phyloP scores from a whole-genome alignment of 2,113 vertebrate genomes.

The Elephas maximus region DNA sequence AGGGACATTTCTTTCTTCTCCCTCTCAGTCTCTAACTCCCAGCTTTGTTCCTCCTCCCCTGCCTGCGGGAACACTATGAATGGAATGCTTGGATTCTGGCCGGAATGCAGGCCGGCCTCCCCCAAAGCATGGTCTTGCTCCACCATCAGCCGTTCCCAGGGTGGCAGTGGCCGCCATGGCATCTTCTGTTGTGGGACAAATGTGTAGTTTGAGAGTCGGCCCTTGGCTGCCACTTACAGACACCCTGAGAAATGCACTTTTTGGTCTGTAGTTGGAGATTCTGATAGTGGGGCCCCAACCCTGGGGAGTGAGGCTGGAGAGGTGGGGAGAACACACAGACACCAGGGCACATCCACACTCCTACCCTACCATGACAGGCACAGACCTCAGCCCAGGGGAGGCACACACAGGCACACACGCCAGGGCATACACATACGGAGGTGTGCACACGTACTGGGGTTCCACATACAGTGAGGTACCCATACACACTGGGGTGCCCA shows the following conservation, averaged over 20 bases:
- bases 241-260: background rate
- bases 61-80: constrained; percentile 70
- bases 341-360: background rate
- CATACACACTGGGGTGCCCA: background rate
- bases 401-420: too few species aligned
- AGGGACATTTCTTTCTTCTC: constrained; percentile 30
- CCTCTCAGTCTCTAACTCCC: background rate
- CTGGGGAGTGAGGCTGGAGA: background rate
- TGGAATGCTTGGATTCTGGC: constrained; percentile 78
- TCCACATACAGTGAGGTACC: rapidly evolving
- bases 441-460: background rate
- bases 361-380: background rate
- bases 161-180: background rate
- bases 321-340: background rate
- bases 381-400: background rate
- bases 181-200: background rate
- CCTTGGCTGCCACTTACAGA: background rate
- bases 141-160: background rate
- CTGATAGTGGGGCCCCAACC: background rate
- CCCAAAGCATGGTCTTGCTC: background rate
- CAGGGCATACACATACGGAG: too few species aligned
- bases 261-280: background rate
- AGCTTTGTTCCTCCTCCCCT: background rate
- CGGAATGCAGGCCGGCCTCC: constrained; percentile 62
- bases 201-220: background rate